Evolutionary conservation across 2,113 vertebrate species (phyloP).

Genomic region (Thamnaconus septentrionalis): DNA sequence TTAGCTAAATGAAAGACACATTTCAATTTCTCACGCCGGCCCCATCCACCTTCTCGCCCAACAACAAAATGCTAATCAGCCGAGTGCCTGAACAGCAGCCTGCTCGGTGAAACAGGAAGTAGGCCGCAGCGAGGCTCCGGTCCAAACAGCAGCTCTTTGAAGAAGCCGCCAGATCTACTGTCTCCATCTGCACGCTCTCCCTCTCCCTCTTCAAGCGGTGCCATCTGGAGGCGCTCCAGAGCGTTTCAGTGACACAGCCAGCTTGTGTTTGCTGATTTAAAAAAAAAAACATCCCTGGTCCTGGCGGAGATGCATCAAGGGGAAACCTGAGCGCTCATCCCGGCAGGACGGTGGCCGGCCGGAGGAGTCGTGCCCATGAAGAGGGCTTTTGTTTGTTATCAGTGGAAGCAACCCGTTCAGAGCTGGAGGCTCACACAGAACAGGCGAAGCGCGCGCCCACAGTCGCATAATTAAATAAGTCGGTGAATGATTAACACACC

Average conservation of each 20-base stretch:
- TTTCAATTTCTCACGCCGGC: conserved; percentile 6
- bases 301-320: conserved; percentile 32
- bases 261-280: conserved; percentile 36
- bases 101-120: conserved; percentile 30
- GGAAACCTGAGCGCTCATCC: conserved; percentile 48
- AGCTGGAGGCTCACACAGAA: no score
- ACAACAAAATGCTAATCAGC: conserved; percentile 23
- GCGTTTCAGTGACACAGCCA: conserved; percentile 36
- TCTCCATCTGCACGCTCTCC: conserved; percentile 35
- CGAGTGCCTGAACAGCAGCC: conserved; percentile 31
- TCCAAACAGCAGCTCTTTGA: conserved; percentile 58
- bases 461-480: no score
- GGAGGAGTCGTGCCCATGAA: conserved; percentile 6
- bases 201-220: conserved; percentile 35
- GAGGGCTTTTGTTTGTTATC: conserved; percentile 8
- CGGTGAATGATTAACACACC: no score
- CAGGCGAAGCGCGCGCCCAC: no score
- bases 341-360: conserved; percentile 1
- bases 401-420: conserved; percentile 20
- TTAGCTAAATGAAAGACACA: conserved; percentile 12
- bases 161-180: conserved; percentile 53
- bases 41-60: conserved; percentile 28
- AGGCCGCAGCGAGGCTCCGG: conserved; percentile 23
- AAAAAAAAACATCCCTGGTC: conserved; percentile 23
- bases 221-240: conserved; percentile 64